Conservation (phyloP, 2,113 vertebrate species). For the Microcebus griseorufus region DNA sequence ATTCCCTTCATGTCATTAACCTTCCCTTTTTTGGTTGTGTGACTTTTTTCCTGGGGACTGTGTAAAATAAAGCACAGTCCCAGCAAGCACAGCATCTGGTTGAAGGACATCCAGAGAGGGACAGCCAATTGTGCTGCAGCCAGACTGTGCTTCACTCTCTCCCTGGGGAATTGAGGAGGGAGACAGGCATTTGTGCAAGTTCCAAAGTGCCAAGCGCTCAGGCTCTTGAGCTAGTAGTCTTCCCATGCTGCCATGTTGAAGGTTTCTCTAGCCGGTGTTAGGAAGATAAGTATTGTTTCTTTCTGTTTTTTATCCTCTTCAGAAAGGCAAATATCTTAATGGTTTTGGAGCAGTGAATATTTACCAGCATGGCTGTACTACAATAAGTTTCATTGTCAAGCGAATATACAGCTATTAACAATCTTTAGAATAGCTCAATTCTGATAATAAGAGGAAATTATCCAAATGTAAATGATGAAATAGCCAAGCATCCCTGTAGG, state of each 20-base stretch:
- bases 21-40: background rate
- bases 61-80: background rate
- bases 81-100: background rate
- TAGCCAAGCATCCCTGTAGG: background rate
- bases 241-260: accelerated
- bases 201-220: accelerated
- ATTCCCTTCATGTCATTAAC: background rate
- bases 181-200: background rate
- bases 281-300: background rate
- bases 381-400: background rate
- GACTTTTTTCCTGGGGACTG: background rate
- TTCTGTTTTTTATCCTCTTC: background rate
- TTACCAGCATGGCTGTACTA: background rate
- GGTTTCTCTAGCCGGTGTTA: background rate
- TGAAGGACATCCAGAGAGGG: conserved; percentile 18
- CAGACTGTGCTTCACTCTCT: background rate
- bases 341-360: background rate
- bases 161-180: background rate
- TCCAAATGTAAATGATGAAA: background rate
- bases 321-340: background rate
- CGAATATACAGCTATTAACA: accelerated
- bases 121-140: background rate
- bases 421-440: background rate
- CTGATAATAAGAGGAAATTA: background rate
- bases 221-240: background rate